Evolutionary conservation across 2,888 invertebrate genomes (phyloP).

Genomic region (Tanytarsus gracilentus): DNA sequence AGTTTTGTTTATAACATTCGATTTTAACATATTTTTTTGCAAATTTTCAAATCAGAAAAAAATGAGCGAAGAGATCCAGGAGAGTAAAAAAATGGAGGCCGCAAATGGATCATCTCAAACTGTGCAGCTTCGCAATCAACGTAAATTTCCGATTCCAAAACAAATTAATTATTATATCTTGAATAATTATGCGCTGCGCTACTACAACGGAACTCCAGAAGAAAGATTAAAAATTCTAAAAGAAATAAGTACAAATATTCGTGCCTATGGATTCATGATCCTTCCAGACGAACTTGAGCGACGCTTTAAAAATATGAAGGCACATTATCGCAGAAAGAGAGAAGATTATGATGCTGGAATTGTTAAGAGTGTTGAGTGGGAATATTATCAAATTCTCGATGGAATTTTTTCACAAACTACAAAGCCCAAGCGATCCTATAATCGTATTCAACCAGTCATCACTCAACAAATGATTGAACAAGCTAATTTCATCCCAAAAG

Average conservation of each 20-base stretch:
- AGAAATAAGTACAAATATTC: neutral
- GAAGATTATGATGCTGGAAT: neutral
- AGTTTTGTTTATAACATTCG: too few relatives aligned
- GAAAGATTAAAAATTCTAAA: neutral
- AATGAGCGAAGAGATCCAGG: too few relatives aligned
- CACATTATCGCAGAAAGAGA: neutral
- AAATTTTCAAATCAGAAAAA: too few relatives aligned
- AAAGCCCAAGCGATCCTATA: neutral
- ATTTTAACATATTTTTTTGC: too few relatives aligned
- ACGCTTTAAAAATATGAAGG: slow-evolving; percentile 5
- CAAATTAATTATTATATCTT: neutral
- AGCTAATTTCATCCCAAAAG: neutral
- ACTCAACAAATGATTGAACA: too few relatives aligned
- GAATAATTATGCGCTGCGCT: neutral
- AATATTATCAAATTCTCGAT: neutral
- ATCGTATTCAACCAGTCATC: too few relatives aligned
- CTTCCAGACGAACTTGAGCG: neutral
- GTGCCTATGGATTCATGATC: neutral
- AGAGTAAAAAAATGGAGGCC: too few relatives aligned
- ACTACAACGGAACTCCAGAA: neutral
- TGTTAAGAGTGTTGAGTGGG: neutral
- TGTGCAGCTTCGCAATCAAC: too few relatives aligned
- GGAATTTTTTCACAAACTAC: neutral
- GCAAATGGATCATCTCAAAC: too few relatives aligned
- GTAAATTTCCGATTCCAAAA: neutral